Evolutionary conservation across 2,888 invertebrate species (phyloP).

Genomic region (Tipula vernalis): DNA sequence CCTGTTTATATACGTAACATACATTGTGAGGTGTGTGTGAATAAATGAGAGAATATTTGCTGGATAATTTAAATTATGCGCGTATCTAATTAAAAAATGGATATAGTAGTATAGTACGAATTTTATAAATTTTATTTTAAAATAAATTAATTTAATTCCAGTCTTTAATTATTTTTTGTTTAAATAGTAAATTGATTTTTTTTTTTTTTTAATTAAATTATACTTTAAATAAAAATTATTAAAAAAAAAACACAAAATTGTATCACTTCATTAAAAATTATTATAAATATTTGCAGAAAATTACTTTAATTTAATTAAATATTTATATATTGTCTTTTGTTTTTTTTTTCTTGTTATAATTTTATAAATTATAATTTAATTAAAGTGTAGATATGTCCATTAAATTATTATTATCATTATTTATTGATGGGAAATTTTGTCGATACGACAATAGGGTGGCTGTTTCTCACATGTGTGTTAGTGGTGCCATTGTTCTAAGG

Average conservation of each 20-base stretch:
- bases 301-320: neutral
- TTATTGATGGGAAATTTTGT: conserved; percentile 5
- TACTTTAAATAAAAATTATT: neutral
- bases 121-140: neutral
- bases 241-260: neutral
- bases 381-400: conserved; percentile 12
- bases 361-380: conserved; percentile 6
- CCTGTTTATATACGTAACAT: too few relatives aligned
- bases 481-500: conserved; percentile 35
- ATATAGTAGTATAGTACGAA: neutral
- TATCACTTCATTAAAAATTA: neutral
- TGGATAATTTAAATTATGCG: neutral
- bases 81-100: neutral
- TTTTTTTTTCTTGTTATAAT: neutral
- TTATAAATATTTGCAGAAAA: neutral
- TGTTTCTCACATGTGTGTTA: conserved; percentile 38
- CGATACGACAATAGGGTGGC: neutral
- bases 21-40: neutral
- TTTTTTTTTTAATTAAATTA: neutral
- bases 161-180: neutral
- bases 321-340: neutral
- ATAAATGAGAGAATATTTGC: neutral
- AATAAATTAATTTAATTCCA: neutral
- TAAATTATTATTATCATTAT: conserved; percentile 11
- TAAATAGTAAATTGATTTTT: neutral